These are phyloP conservation scores for Hemicordylus capensis DNA, from an alignment of 2,113 vertebrate species.

Conservation along the genomic window DNA sequence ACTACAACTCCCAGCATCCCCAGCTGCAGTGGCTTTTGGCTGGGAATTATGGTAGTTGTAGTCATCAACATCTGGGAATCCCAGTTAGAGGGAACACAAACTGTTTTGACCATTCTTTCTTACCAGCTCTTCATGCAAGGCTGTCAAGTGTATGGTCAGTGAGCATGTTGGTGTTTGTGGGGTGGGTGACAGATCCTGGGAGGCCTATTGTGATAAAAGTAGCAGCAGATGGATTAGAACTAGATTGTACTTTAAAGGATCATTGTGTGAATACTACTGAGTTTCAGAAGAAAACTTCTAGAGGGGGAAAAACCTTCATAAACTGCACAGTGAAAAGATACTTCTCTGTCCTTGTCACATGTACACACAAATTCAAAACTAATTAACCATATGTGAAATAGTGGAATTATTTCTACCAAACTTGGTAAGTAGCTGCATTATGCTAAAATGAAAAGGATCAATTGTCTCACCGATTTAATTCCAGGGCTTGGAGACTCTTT, in stretches of 20 bases:
- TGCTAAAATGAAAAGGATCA: background rate
- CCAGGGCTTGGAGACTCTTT: background rate
- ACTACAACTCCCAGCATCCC: no score
- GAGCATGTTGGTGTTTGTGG: no score
- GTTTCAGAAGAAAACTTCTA: background rate
- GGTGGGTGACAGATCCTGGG: no score
- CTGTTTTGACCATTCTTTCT: no score
- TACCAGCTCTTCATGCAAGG: no score
- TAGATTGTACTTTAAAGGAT: background rate
- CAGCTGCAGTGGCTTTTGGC: no score
- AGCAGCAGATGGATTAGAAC: background rate
- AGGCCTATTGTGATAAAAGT: background rate
- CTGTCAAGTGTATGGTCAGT: no score
- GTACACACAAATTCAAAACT: background rate
- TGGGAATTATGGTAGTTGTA: no score
- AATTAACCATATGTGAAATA: background rate
- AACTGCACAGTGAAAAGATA: background rate
- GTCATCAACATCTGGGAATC: no score
- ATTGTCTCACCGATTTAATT: no score
- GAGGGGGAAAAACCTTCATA: background rate
- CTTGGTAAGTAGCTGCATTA: no score
- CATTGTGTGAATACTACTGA: background rate
- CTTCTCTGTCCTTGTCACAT: background rate
- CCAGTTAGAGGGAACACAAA: no score
- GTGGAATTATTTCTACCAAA: background rate